phyloP scores from a whole-genome alignment of 2,888 invertebrate species.

The Atethmia centrago region DNA sequence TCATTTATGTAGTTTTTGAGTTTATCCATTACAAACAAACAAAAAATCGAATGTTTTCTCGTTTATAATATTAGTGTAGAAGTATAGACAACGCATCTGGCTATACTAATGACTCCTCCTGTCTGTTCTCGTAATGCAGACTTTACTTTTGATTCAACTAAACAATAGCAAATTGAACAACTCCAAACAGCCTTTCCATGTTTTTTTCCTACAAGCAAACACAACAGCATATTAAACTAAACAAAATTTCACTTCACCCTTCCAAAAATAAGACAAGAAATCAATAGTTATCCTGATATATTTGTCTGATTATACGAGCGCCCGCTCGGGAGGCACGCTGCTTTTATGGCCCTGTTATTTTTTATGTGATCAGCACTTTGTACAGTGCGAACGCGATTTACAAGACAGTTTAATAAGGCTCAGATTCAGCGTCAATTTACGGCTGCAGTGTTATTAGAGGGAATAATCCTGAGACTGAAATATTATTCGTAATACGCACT shows the following conservation, averaged over 20 bases:
- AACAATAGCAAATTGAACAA: background rate
- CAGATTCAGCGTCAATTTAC: slow-evolving; percentile 69
- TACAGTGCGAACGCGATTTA: slow-evolving; percentile 73
- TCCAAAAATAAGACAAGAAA: slow-evolving; percentile 62
- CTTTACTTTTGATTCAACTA: too few relatives aligned
- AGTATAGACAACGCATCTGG: background rate
- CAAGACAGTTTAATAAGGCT: slow-evolving; percentile 75
- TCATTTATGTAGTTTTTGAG: too few relatives aligned
- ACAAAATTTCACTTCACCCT: slow-evolving; percentile 51
- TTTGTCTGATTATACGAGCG: slow-evolving; percentile 70
- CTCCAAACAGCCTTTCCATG: background rate
- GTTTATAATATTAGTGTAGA: too few relatives aligned
- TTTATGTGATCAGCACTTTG: slow-evolving; percentile 82
- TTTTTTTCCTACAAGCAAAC: background rate
- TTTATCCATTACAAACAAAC: too few relatives aligned
- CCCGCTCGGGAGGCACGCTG: slow-evolving; percentile 68
- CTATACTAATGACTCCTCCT: background rate
- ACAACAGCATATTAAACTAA: slow-evolving; percentile 24
- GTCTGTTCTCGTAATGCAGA: background rate
- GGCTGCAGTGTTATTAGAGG: slow-evolving; percentile 55
- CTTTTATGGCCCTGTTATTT: slow-evolving; percentile 84
- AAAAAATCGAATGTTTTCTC: too few relatives aligned
- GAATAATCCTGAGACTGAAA: slow-evolving; percentile 60
- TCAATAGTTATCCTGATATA: slow-evolving; percentile 67
- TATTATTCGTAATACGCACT: slow-evolving; percentile 61